These are phyloP conservation scores for Tubulanus polymorphus DNA, from an alignment of 2,888 invertebrate genomes.

Conservation along the genomic window DNA sequence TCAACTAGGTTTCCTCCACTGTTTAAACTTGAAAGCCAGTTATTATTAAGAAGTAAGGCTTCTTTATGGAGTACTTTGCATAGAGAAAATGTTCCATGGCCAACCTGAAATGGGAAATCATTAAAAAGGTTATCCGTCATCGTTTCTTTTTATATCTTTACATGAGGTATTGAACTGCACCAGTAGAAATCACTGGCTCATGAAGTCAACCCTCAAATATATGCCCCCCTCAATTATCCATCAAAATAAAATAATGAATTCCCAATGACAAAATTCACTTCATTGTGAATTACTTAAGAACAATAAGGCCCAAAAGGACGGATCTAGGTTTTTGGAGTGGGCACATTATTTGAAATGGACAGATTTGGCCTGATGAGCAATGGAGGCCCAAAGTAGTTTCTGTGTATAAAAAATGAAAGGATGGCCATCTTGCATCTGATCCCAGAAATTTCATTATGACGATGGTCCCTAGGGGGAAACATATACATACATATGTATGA, in stretches of 20 bases:
- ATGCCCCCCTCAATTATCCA: slow-evolving; percentile 4
- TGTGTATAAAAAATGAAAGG: no score
- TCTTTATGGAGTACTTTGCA: slow-evolving; percentile 80
- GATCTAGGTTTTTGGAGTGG: no score
- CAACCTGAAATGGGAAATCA: slow-evolving; percentile 56
- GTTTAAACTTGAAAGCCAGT: slow-evolving; percentile 66
- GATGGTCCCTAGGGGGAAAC: no score
- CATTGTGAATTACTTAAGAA: no score
- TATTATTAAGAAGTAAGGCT: slow-evolving; percentile 60
- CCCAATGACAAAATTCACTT: no score
- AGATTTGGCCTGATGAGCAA: no score
- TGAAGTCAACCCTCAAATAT: neutral
- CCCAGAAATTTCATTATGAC: no score
- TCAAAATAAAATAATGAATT: neutral
- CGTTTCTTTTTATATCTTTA: neutral
- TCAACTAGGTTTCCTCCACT: slow-evolving; percentile 72
- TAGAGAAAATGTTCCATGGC: slow-evolving; percentile 72
- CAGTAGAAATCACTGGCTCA: neutral
- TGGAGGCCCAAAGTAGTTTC: no score
- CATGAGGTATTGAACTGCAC: neutral
- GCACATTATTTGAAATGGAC: no score
- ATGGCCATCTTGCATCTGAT: no score
- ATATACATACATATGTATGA: no score
- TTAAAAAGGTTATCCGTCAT: neutral
- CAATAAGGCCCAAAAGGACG: no score